Conservation (phyloP, 2,113 vertebrate species). For the Oophaga pumilio region DNA sequence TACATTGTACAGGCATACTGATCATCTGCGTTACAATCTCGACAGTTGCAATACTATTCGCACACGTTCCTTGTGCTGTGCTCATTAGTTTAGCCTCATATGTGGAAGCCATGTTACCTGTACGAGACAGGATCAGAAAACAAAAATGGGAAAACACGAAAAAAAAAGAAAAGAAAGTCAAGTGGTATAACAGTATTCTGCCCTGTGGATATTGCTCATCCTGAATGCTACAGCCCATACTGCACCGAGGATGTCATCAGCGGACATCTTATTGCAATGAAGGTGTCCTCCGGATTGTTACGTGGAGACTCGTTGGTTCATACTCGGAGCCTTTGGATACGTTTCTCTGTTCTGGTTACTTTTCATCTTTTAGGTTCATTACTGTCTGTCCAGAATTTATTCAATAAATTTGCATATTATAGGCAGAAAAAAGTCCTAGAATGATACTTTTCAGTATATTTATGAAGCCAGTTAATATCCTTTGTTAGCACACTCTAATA, state of each 20-base stretch:
- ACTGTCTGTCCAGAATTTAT: not conserved
- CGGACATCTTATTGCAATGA: conserved; percentile 9
- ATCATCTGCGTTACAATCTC: conserved; percentile 7
- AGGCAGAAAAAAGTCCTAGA: not conserved
- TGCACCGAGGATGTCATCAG: not conserved
- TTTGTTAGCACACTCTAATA: no score
- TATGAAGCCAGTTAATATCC: not conserved
- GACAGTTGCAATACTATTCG: not conserved
- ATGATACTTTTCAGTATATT: not conserved
- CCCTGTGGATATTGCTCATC: conserved; percentile 64
- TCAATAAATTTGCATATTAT: not conserved
- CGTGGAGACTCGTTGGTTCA: not conserved
- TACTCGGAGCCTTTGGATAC: not conserved
- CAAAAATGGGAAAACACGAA: not conserved
- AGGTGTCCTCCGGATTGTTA: not conserved
- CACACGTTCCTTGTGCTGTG: conserved; percentile 7
- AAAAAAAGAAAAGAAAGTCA: not conserved
- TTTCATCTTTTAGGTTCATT: not conserved
- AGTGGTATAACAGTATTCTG: conserved; percentile 61
- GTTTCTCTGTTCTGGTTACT: not conserved
- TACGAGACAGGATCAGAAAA: not conserved
- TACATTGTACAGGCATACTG: not conserved
- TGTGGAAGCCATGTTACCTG: not conserved
- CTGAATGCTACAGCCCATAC: conserved; percentile 21
- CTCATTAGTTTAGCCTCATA: not conserved